Percentiles rank a stretch among this genome's conserved stretches.
Conservation (phyloP, 2,113 vertebrate species). For the Brachionichthys hirsutus region DNA sequence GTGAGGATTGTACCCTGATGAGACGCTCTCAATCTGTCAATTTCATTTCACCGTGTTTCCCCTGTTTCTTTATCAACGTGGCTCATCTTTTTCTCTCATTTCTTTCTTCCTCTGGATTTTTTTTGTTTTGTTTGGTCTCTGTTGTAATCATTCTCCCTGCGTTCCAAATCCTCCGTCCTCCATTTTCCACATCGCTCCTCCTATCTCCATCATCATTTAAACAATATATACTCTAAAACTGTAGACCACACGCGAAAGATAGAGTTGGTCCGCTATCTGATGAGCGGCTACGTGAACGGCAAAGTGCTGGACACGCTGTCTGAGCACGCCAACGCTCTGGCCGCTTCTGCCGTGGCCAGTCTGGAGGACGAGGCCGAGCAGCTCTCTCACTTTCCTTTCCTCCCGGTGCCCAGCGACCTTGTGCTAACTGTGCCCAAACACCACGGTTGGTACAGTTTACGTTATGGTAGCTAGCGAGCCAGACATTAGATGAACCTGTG, state of each 20-base stretch:
- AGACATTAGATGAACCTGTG: conserved; percentile 35
- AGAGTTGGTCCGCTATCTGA: conserved; percentile 87
- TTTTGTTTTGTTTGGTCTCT: conserved; percentile 17
- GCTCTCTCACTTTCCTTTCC: conserved; percentile 86
- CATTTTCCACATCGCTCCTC: conserved; percentile 22
- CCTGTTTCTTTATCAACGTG: conserved; percentile 60
- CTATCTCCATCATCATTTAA: conserved; percentile 17
- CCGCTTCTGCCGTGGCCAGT: conserved; percentile 85
- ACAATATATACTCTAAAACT: conserved; percentile 9
- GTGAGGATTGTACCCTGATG: conserved; percentile 66
- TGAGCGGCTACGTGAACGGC: conserved; percentile 88
- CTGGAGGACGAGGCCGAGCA: conserved; percentile 87
- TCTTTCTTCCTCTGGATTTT: conserved; percentile 61
- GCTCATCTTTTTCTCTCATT: conserved; percentile 66
- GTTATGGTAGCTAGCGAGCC: background rate
- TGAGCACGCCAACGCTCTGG: conserved; percentile 87
- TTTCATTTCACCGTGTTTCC: conserved; percentile 18
- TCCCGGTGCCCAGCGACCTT: conserved; percentile 82
- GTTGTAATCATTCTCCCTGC: conserved; percentile 28
- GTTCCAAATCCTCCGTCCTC: conserved; percentile 41
- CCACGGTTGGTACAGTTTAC: conserved; percentile 86
- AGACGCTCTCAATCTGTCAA: conserved; percentile 3
- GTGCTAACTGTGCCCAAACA: conserved; percentile 82
- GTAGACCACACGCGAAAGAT: conserved; percentile 92
- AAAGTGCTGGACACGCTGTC: conserved; percentile 88